Evolutionary conservation across 2,888 invertebrate genomes (phyloP).

Genomic region (Baronia brevicornis): DNA sequence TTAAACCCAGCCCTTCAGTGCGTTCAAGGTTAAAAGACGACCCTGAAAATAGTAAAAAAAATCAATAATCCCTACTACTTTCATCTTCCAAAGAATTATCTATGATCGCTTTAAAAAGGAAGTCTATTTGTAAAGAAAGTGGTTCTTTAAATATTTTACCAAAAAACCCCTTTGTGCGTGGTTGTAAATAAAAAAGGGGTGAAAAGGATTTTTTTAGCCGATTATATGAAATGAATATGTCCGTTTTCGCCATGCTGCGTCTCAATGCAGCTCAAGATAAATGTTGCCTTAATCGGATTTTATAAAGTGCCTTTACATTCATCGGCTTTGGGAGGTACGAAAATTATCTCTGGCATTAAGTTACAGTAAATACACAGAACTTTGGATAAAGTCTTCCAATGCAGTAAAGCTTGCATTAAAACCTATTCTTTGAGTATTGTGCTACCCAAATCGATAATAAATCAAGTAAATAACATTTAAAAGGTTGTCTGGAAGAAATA

Average conservation of each 20-base stretch:
- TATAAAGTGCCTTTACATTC: constrained; percentile 17
- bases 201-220: constrained; percentile 25
- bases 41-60: constrained; percentile 17
- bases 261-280: constrained; percentile 39
- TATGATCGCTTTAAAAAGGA: constrained; percentile 18
- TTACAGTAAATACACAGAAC: no score
- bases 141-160: constrained; percentile 19
- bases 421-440: no score
- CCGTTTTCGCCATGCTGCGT: constrained; percentile 41
- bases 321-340: constrained; percentile 1
- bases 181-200: constrained; percentile 12
- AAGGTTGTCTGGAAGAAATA: no score
- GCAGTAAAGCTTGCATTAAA: no score
- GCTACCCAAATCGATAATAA: no score
- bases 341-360: constrained; percentile 4
- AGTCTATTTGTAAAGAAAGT: constrained; percentile 16
- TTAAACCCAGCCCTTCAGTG: constrained; percentile 37
- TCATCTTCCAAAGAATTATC: constrained; percentile 14
- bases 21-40: constrained; percentile 16
- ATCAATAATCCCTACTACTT: constrained; percentile 14
- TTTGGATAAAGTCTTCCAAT: no score
- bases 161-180: constrained; percentile 14
- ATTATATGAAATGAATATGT: constrained; percentile 29
- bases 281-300: constrained; percentile 51
- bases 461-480: no score